phyloP scores from a whole-genome alignment of 2,113 vertebrate species.

The Mormyrus iriodes region DNA sequence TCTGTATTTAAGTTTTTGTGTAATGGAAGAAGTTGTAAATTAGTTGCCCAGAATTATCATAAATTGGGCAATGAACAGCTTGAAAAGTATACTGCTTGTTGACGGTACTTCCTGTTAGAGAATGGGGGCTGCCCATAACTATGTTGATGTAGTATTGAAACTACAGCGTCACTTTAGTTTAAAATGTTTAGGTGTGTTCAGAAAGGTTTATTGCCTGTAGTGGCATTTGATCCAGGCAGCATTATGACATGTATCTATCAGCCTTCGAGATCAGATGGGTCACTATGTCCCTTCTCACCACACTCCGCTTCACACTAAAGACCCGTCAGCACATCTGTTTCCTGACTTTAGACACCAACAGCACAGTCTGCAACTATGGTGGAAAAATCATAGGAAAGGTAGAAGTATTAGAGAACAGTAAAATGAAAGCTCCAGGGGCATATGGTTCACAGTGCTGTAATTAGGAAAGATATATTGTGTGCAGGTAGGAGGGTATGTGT shows the following conservation, averaged over 20 bases:
- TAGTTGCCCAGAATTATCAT: background rate
- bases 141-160: background rate
- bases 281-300: background rate
- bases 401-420: constrained; percentile 1
- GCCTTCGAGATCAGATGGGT: background rate
- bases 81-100: no score
- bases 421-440: background rate
- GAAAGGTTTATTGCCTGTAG: background rate
- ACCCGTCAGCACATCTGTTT: background rate
- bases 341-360: background rate
- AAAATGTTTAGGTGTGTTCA: background rate
- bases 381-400: background rate
- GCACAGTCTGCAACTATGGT: background rate
- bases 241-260: background rate
- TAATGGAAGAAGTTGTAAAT: background rate
- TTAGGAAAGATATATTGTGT: background rate
- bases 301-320: background rate
- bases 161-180: background rate
- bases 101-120: no score
- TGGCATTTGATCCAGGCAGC: background rate
- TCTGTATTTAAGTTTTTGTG: background rate
- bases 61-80: background rate
- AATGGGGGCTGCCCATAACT: background rate
- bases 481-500: background rate
- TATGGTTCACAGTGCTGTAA: background rate